Evolutionary conservation across 1,140 invertebrate species (phyloP).

Genomic region (Choristoneura fumiferana): DNA sequence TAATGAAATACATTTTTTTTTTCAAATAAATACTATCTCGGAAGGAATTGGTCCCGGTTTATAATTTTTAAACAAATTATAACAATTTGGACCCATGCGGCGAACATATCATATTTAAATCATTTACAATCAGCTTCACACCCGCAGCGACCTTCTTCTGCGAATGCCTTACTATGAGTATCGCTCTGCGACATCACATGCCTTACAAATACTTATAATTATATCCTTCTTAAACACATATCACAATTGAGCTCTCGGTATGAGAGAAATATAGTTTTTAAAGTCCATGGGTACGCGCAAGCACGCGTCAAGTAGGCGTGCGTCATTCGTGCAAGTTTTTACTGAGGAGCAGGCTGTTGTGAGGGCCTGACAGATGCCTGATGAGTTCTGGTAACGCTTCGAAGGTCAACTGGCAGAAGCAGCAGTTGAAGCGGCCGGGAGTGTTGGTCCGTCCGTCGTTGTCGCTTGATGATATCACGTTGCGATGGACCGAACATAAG

Average conservation of each 20-base stretch:
- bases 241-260: conserved; percentile 70
- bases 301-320: conserved; percentile 53
- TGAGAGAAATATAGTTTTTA: conserved; percentile 63
- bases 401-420: conserved; percentile 90
- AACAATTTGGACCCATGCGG: conserved; percentile 75
- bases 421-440: conserved; percentile 86
- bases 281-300: conserved; percentile 57
- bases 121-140: conserved; percentile 54
- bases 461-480: conserved; percentile 87
- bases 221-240: conserved; percentile 72
- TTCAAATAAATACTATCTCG: conserved; percentile 79
- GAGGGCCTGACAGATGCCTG: conserved; percentile 89
- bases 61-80: conserved; percentile 81
- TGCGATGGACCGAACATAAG: conserved; percentile 90
- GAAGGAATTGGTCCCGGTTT: conserved; percentile 77
- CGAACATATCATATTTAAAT: conserved; percentile 69
- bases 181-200: conserved; percentile 71
- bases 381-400: conserved; percentile 91
- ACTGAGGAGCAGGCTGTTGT: conserved; percentile 90
- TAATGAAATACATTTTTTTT: conserved; percentile 76
- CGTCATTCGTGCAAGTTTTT: conserved; percentile 90
- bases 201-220: conserved; percentile 61
- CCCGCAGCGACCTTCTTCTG: conserved; percentile 42
- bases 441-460: conserved; percentile 83
- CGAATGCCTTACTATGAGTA: conserved; percentile 63